Conservation (phyloP, 2,113 vertebrate genomes). For the Carassius gibelio region DNA sequence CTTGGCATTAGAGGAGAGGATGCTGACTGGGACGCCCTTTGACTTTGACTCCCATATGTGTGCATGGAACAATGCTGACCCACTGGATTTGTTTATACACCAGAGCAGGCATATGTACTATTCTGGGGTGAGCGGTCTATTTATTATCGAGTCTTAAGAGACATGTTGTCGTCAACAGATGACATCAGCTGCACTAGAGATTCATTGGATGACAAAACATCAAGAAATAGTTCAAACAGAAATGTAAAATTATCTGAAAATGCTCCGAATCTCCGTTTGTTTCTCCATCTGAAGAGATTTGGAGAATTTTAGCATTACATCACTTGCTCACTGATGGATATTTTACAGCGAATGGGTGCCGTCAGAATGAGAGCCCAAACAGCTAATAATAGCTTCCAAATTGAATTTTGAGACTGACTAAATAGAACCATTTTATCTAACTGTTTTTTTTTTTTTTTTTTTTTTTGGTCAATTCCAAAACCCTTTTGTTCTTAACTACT, state of each 20-base stretch:
- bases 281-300: no score
- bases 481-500: background rate
- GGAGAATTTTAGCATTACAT: no score
- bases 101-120: conserved; percentile 37
- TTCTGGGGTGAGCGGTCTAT: conserved; percentile 30
- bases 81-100: conserved; percentile 10
- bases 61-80: conserved; percentile 49
- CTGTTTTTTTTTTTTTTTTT: background rate
- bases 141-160: conserved; percentile 28
- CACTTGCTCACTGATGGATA: no score
- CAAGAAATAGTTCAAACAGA: no score
- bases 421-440: conserved; percentile 8
- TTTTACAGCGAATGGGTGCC: no score
- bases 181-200: no score
- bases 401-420: conserved; percentile 49
- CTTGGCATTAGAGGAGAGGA: conserved; percentile 46
- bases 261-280: no score
- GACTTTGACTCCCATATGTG: conserved; percentile 50
- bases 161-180: no score
- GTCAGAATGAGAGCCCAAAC: no score
- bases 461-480: background rate
- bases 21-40: conserved; percentile 53
- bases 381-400: conserved; percentile 51
- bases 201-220: no score
- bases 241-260: no score